Base-by-base conservation (phyloP, 1,140 invertebrate genomes). In the Sycophaga agraensis region DNA sequence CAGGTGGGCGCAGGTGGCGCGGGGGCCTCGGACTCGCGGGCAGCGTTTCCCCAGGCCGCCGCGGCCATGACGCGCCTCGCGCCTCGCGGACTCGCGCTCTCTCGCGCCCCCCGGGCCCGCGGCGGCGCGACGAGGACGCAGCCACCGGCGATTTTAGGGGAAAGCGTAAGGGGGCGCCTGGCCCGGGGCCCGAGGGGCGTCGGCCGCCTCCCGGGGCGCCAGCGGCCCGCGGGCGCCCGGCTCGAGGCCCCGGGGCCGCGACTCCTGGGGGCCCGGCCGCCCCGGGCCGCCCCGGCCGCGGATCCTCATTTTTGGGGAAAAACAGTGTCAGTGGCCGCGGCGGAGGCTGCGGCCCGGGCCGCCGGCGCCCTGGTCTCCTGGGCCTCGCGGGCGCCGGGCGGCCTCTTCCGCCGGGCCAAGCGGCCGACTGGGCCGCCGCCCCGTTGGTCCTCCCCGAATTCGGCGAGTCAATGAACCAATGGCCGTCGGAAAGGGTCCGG, bases 301-400 rank as follows among this genome's bases (percentile, higher is more conserved):
- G 7, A 9, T 37, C 43, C 60, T 63, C 61, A 70, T 71, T 79
- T 81, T 79, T 77, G 73, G 79, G 79, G 79, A 77, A 81, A 77
- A 81, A 79, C 75, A 67, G 72, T 77, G 77, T 79, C 75, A 77
- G 72, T 80, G 75, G 71, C 74, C 75, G 66, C 66, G 66, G 59
- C 55, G 24, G 49, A 58, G 54, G 64, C 56, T 34, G n/a, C 4
- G 28, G 0, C 16, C 9, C 12, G 9, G 0, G 19, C n/a, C 24
- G 3, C 24, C 16, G 0, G 14, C 24, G 28, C 46, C 14, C 19
- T 22, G 22, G n/a, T 2, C 7, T 42, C 16, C 2, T 2, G 21
- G 51, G 24, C 31, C 34, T 17, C 1, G 14, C 9, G 40, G 48
- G 45, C 46, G 14, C 35, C 22, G 39, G 43, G 63, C 17, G 35